Base-by-base conservation (phyloP, 2,113 vertebrate species). In the Greenwoodochromis staneri region DNA sequence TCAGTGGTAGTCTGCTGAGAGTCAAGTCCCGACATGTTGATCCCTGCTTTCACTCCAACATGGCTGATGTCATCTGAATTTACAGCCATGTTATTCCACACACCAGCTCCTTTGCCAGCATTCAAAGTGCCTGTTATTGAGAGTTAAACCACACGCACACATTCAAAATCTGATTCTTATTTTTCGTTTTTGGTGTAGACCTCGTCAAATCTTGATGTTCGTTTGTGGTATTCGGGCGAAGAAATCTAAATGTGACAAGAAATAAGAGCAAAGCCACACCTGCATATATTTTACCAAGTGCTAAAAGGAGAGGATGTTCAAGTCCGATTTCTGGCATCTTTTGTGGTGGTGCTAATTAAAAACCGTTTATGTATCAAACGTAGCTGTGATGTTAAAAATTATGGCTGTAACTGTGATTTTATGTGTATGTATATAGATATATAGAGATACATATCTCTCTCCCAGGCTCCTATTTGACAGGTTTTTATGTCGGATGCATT, bases 51-150 rank as follows among this genome's bases (percentile, higher is more conserved):
- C 29, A 2, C 38, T 14, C 55, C 54, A 42, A 83, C 73, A 85
- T 13, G 83, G 84, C 82, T 91, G 91, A 92, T 90, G 91, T 93
- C 87, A 85, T 95, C 90, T 85, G 40, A 66, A 71, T 88, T 88
- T 92, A 63, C 84, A 88, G 89, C 86, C 45, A 84, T 66, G 34
- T 49, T 83, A 94, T 94, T 94, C 93, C 92, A 71, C 6, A 19
- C 63, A 76, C 80, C 84, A 40, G 16, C 82, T 90, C 81, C 83
- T 87, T 45, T 45, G 10, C 80, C 81, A 54, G 61, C 71, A 47
- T 47, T 86, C 12, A 81, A 78, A 16, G 66, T 42, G 1, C n/a
- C 66, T 71, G n/a, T 76, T 76, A 29, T 19, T 49, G 24, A 76
- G 7, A 76, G 19, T 61, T 13, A 78, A 17, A 76, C 53, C 54